Percentiles rank a stretch among this genome's conserved stretches.
Evolutionary conservation across 2,797 vertebrate species (phyloP).

Genomic region (Centroberyx gerrardi): DNA sequence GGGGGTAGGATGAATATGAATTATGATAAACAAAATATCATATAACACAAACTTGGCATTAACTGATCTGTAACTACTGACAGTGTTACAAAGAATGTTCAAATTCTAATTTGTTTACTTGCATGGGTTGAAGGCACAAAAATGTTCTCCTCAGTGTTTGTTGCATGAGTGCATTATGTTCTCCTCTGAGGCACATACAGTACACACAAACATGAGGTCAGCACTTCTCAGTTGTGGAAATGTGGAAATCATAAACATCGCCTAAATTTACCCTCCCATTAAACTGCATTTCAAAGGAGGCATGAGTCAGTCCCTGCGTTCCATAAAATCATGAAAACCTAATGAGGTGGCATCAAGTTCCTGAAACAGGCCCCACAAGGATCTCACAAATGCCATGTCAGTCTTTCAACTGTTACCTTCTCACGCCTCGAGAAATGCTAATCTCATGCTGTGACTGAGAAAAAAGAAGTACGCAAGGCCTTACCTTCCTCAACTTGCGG

Average conservation of each 20-base stretch:
- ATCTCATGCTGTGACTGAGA: slow-evolving; percentile 13
- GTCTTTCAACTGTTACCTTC: slow-evolving; percentile 14
- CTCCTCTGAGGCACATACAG: not conserved
- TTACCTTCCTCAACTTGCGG: slow-evolving; percentile 93
- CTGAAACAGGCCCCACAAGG: not conserved
- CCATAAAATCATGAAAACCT: not conserved
- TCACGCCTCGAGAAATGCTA: not conserved
- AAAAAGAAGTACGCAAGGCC: slow-evolving; percentile 1
- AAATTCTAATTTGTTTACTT: not conserved
- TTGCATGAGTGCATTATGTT: slow-evolving; percentile 38
- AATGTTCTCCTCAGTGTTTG: not conserved
- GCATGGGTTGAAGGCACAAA: not conserved
- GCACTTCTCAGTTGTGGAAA: slow-evolving; percentile 19
- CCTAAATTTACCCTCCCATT: slow-evolving; percentile 42
- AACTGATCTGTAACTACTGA: not conserved
- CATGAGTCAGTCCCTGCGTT: slow-evolving; percentile 1
- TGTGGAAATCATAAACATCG: slow-evolving; percentile 41
- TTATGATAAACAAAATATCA: not conserved
- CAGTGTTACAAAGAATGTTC: not conserved
- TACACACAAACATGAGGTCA: slow-evolving; percentile 21
- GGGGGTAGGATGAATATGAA: slow-evolving; percentile 5
- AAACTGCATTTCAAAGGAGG: slow-evolving; percentile 44
- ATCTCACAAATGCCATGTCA: slow-evolving; percentile 9
- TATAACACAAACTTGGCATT: not conserved
- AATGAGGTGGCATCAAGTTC: not conserved